phyloP scores from a whole-genome alignment of 2,797 vertebrate species.

The Sebastes trivittatus region DNA sequence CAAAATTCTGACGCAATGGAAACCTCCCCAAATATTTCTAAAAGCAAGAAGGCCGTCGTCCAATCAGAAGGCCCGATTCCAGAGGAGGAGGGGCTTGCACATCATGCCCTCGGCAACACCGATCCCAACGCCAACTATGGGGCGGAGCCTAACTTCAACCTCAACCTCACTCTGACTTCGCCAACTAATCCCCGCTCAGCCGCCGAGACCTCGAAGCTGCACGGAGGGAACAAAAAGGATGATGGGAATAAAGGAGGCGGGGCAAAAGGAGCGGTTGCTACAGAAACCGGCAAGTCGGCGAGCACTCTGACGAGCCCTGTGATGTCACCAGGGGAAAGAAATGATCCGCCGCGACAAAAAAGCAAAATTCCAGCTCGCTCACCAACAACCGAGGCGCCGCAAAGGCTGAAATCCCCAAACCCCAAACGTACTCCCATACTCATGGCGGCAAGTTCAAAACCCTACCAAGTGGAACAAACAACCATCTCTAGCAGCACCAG shows the following conservation, averaged over 20 bases:
- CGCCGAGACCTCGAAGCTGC: background rate
- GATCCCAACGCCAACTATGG: constrained; percentile 10
- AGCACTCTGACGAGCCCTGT: background rate
- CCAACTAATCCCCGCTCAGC: constrained; percentile 12
- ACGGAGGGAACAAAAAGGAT: constrained; percentile 18
- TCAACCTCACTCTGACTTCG: constrained; percentile 43
- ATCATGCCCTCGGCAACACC: background rate
- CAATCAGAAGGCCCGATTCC: constrained; percentile 2
- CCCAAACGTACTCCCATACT: background rate
- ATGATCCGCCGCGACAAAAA: constrained; percentile 5
- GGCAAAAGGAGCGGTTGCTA: background rate
- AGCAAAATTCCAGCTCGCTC: constrained; percentile 40
- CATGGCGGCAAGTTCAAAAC: constrained; percentile 10
- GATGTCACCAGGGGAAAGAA: constrained; percentile 11
- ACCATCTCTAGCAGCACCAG: background rate
- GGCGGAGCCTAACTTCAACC: constrained; percentile 64
- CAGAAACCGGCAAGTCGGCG: background rate
- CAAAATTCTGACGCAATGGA: constrained; percentile 40
- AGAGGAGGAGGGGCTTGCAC: background rate
- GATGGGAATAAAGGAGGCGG: constrained; percentile 20
- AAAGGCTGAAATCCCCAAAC: constrained; percentile 27
- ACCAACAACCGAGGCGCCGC: background rate
- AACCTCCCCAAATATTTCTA: constrained; percentile 6
- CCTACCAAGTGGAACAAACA: background rate
- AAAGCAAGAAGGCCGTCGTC: background rate